Conservation (phyloP, 2,888 invertebrate genomes). For the Pyrgus malvae region DNA sequence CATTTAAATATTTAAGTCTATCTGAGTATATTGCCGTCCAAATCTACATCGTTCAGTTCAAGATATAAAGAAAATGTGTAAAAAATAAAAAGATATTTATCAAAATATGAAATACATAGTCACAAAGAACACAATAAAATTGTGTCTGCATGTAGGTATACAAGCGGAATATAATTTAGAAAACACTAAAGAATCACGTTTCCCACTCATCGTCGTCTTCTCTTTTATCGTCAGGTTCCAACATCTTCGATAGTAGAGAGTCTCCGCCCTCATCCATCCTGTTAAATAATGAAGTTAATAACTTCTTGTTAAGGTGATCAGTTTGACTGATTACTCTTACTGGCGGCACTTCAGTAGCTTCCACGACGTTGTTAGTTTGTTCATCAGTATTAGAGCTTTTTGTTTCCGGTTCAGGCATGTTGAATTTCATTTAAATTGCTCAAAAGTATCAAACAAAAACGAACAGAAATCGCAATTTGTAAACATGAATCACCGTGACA, state of each 20-base stretch:
- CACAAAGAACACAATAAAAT: too few relatives aligned
- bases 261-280: slow-evolving; percentile 78
- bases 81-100: neutral
- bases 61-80: too few relatives aligned
- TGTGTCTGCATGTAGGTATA: too few relatives aligned
- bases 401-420: slow-evolving; percentile 65
- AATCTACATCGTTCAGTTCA: too few relatives aligned
- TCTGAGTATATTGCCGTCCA: too few relatives aligned
- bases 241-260: slow-evolving; percentile 53
- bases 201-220: slow-evolving; percentile 65
- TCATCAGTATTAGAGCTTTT: slow-evolving; percentile 28
- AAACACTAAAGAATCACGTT: neutral
- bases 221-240: slow-evolving; percentile 55
- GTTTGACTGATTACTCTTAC: slow-evolving; percentile 82
- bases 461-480: too few relatives aligned
- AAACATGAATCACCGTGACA: too few relatives aligned
- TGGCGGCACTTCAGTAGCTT: slow-evolving; percentile 52
- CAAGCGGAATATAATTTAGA: too few relatives aligned
- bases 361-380: slow-evolving; percentile 40
- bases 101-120: neutral
- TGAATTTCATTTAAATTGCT: slow-evolving; percentile 16
- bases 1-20: neutral
- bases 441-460: too few relatives aligned
- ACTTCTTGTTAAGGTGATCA: slow-evolving; percentile 85
- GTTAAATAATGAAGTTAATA: slow-evolving; percentile 83